These are phyloP conservation scores for Chymomyza amoena DNA, from an alignment of 2,888 invertebrate genomes.

Conservation along the genomic window DNA sequence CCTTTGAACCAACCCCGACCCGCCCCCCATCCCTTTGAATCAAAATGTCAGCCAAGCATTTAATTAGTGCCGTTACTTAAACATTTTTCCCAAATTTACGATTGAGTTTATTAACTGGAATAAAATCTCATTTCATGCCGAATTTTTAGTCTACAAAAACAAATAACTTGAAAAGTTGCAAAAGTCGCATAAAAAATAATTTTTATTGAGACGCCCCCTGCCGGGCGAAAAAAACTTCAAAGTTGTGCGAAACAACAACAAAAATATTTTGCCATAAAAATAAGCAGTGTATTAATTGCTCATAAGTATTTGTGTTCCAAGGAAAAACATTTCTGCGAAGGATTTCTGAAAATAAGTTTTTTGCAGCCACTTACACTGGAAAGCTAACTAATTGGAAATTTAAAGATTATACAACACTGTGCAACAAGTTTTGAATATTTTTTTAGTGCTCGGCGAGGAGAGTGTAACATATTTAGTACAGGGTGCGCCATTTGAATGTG, in stretches of 20 bases:
- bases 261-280: neutral
- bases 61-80: constrained; percentile 19
- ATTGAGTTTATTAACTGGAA: constrained; percentile 29
- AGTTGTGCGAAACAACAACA: neutral
- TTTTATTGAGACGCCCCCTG: constrained; percentile 3
- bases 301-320: too few relatives aligned
- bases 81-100: constrained; percentile 20
- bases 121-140: constrained; percentile 18
- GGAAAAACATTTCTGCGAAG: neutral
- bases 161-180: constrained; percentile 3
- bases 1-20: neutral
- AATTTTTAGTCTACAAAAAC: constrained; percentile 5
- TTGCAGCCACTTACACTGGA: too few relatives aligned
- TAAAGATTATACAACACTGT: too few relatives aligned
- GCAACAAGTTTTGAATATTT: too few relatives aligned
- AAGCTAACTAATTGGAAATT: too few relatives aligned
- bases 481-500: too few relatives aligned
- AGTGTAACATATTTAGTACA: too few relatives aligned
- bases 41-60: constrained; percentile 6
- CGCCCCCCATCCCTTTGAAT: neutral
- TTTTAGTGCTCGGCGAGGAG: too few relatives aligned
- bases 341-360: neutral
- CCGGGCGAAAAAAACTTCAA: neutral
- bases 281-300: neutral
- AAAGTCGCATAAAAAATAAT: constrained; percentile 15